Percentiles rank a stretch among this genome's conserved stretches.
phyloP scores from a whole-genome alignment of 2,797 vertebrate species.

The Rousettus madagascariensis region DNA sequence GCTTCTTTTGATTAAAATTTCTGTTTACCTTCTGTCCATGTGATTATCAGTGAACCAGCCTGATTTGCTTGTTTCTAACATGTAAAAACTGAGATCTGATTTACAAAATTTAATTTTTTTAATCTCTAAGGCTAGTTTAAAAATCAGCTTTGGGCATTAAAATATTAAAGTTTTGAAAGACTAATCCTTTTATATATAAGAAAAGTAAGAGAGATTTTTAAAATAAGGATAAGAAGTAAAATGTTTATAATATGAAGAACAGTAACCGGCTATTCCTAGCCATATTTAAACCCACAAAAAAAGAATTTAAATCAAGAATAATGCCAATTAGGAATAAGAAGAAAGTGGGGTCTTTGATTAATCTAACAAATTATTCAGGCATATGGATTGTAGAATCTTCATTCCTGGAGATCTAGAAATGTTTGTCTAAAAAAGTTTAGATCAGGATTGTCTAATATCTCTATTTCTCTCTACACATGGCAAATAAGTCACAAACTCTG shows the following conservation, averaged over 20 bases:
- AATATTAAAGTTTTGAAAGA: constrained; percentile 38
- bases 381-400: not conserved
- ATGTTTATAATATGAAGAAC: not conserved
- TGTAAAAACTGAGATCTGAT: constrained; percentile 3
- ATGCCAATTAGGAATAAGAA: constrained; percentile 30
- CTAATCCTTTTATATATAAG: constrained; percentile 8
- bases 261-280: not conserved
- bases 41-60: not conserved
- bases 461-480: not conserved
- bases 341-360: not conserved
- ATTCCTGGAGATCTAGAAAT: constrained; percentile 27
- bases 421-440: constrained; percentile 16
- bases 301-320: constrained; percentile 14
- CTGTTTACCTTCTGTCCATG: not conserved
- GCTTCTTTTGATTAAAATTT: constrained; percentile 65
- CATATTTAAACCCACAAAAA: not conserved
- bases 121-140: constrained; percentile 36
- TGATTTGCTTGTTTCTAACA: constrained; percentile 39
- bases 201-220: not conserved
- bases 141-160: constrained; percentile 28
- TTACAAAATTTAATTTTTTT: constrained; percentile 32
- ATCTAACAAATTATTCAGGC: constrained; percentile 18
- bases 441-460: not conserved
- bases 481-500: constrained; percentile 36
- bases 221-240: constrained; percentile 4